Evolutionary conservation across 2,797 vertebrate genomes (phyloP).

Genomic region (Lithobates pipiens): DNA sequence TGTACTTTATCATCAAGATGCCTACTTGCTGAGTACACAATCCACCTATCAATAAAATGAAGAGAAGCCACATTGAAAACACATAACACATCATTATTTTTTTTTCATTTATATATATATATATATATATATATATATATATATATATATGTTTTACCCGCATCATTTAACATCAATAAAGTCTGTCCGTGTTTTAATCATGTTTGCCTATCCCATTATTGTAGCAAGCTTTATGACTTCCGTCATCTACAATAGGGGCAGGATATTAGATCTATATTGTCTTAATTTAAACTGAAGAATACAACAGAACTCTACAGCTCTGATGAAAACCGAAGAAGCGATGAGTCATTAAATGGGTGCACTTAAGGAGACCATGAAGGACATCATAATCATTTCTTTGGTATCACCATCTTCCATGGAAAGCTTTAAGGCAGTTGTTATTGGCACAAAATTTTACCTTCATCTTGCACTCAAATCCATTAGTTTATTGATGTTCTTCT

Average conservation of each 20-base stretch:
- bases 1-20: slow-evolving; percentile 84
- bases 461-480: slow-evolving; percentile 61
- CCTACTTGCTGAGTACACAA: slow-evolving; percentile 85
- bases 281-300: slow-evolving; percentile 60
- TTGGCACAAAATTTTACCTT: slow-evolving; percentile 90
- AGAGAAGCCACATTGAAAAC: slow-evolving; percentile 79
- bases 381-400: slow-evolving; percentile 36
- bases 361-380: slow-evolving; percentile 66
- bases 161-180: slow-evolving; percentile 78
- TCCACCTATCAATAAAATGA: slow-evolving; percentile 86
- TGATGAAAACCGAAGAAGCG: not conserved
- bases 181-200: slow-evolving; percentile 60
- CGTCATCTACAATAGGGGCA: slow-evolving; percentile 48
- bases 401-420: slow-evolving; percentile 75
- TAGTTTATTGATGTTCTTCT: slow-evolving; percentile 3
- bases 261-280: slow-evolving; percentile 68
- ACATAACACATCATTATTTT: slow-evolving; percentile 70
- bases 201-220: not conserved
- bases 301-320: not conserved
- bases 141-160: slow-evolving; percentile 80
- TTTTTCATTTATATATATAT: slow-evolving; percentile 48
- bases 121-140: slow-evolving; percentile 44
- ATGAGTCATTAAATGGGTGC: slow-evolving; percentile 67
- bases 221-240: not conserved
- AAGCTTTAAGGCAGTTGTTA: slow-evolving; percentile 95